Evolutionary conservation across 2,888 invertebrate genomes (phyloP).

Genomic region (Marasmarcha lunaedactyla): DNA sequence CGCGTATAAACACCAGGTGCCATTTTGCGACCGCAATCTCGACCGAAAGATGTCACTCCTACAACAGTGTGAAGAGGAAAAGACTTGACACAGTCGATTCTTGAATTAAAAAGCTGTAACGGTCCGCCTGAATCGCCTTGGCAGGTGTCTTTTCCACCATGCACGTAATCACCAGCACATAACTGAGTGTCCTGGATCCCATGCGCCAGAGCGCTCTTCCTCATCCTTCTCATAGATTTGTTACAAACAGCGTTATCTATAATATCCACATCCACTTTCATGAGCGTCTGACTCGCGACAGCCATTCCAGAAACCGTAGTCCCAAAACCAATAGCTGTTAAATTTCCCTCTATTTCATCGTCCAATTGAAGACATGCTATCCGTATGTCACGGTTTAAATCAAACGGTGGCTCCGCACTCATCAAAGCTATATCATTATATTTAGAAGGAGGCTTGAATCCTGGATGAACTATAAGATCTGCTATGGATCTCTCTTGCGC

Average conservation of each 20-base stretch:
- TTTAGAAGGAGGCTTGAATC: conserved; percentile 65
- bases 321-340: conserved; percentile 76
- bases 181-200: conserved; percentile 47
- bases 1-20: conserved; percentile 65
- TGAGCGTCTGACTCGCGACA: conserved; percentile 49
- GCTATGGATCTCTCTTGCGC: conserved; percentile 61
- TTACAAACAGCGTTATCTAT: conserved; percentile 40
- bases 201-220: conserved; percentile 34
- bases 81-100: conserved; percentile 38
- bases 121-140: conserved; percentile 66
- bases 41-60: conserved; percentile 65
- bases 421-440: conserved; percentile 77
- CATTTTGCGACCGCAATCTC: conserved; percentile 60
- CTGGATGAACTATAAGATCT: conserved; percentile 61
- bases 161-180: conserved; percentile 55
- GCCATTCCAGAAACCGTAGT: conserved; percentile 52
- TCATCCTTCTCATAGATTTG: conserved; percentile 43
- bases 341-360: conserved; percentile 26
- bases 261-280: conserved; percentile 57
- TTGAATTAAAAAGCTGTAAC: conserved; percentile 43
- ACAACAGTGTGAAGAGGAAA: conserved; percentile 56
- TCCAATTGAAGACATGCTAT: conserved; percentile 71
- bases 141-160: conserved; percentile 58
- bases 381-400: conserved; percentile 63
- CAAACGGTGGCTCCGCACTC: conserved; percentile 54